phyloP scores from a whole-genome alignment of 2,888 invertebrate species.

The Xestoiulus laeticollis region DNA sequence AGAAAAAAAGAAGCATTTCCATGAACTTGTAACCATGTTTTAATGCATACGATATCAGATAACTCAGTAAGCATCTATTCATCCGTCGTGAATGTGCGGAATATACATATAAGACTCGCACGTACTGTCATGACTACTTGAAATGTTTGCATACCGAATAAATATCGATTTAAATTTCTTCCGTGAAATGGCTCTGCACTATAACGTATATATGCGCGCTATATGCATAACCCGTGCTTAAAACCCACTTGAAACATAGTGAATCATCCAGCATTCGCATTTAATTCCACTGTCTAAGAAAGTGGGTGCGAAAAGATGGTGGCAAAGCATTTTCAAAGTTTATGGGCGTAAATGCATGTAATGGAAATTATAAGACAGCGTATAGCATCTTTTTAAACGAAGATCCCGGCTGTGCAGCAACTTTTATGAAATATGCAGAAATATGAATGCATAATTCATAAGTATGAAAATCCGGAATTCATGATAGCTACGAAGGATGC shows the following conservation, averaged over 20 bases:
- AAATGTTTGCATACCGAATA: background rate
- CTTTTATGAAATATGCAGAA: slow-evolving; percentile 28
- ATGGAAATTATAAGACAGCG: slow-evolving; percentile 31
- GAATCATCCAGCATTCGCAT: slow-evolving; percentile 2
- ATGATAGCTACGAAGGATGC: slow-evolving; percentile 25
- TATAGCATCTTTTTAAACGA: background rate
- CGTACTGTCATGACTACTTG: background rate
- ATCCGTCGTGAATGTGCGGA: background rate
- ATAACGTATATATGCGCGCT: background rate
- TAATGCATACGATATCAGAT: background rate
- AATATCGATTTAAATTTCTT: slow-evolving; percentile 27
- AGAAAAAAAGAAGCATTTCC: background rate
- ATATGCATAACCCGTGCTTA: background rate
- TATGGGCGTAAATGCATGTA: slow-evolving; percentile 5
- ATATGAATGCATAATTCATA: slow-evolving; percentile 6
- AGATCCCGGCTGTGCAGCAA: background rate
- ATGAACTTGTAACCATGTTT: background rate
- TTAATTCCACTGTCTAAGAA: slow-evolving; percentile 8
- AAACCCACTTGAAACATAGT: background rate
- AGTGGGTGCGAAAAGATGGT: background rate
- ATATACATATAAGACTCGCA: background rate
- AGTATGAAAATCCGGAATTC: slow-evolving; percentile 29
- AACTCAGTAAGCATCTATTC: background rate
- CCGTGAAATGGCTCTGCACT: background rate
- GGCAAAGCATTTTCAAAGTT: background rate